A percentile compares a stretch with the other conserved stretches of the same genome.
Evolutionary conservation across 2,888 invertebrate genomes (phyloP).

Genomic region (Halictus ligatus): DNA sequence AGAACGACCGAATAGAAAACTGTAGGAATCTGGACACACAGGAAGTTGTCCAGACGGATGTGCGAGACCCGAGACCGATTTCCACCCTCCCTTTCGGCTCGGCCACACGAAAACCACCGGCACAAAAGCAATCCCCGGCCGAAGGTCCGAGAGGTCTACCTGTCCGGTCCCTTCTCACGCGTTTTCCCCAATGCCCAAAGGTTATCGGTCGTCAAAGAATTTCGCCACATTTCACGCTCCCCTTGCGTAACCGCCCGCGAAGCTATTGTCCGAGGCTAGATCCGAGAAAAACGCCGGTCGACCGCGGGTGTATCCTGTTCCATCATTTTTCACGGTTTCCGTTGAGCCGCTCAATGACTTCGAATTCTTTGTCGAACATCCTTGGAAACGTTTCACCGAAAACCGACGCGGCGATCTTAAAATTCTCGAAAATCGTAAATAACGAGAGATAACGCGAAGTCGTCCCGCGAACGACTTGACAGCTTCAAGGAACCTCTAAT

Average conservation of each 20-base stretch:
- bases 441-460: background rate
- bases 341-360: background rate
- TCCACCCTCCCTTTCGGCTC: background rate
- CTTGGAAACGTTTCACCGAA: background rate
- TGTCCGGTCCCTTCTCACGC: constrained; percentile 57
- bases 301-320: constrained; percentile 30
- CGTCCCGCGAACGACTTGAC: background rate
- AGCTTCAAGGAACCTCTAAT: background rate
- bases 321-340: background rate
- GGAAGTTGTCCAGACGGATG: constrained; percentile 55
- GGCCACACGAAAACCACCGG: constrained; percentile 58
- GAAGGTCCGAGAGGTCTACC: constrained; percentile 48
- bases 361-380: background rate
- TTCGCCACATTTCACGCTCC: constrained; percentile 72
- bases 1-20: background rate
- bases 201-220: constrained; percentile 52
- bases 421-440: background rate
- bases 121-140: constrained; percentile 39
- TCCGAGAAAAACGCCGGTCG: constrained; percentile 21
- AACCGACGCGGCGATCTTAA: no score
- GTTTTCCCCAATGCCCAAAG: constrained; percentile 19
- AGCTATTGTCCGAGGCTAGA: constrained; percentile 38
- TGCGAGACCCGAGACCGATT: constrained; percentile 25
- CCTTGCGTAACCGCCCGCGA: constrained; percentile 68
- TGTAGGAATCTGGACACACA: constrained; percentile 42